Evolutionary conservation across 2,888 invertebrate species (phyloP), one percentile per base, ranked within the genome.

Genomic region (Troides aeacus): DNA sequence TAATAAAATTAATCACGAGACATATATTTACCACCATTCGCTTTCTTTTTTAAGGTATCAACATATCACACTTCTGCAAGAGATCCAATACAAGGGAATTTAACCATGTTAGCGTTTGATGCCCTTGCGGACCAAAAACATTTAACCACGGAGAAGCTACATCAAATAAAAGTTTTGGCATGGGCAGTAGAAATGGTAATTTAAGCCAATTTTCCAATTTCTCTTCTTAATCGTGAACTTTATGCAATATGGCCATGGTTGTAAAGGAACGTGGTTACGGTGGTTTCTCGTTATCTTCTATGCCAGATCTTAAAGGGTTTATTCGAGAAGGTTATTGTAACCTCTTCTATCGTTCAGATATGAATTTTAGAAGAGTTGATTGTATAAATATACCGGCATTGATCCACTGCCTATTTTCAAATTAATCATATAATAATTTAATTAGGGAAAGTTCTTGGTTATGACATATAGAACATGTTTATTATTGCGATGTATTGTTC

Each of bases 181-280:
- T 68, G 68, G 68, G 68, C 68, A 2, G 17, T 63, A 7, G 68
- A 68, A 68, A 63, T 68, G 63, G 68, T 68, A 36, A 23, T 56
- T 17, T 18, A 18, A 7, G 18, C 18, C 24, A 24, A 30, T 30
- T 62, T 46, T 18, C 12, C 21, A 3, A 42, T 12, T 39, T 4
- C 30, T 39, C 17, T 39, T 36, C 23, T 58, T 21, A 21, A 58
- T 23, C n/a, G 3, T 53, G 17, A 5, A 21, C 6, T 56, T 1
- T 18, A 56, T 2, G 21, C 5, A 21, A 3, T n/a, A n/a, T 21
- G 21, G n/a, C n/a, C 5, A n/a, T 21, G 7, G 8, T 3, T n/a
- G n/a, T 5, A 18, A 56, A 56, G 1, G 56, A 56, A n/a, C 18
- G n/a, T 10, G 0, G 21, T 21, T 21, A 0, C 21, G 21, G 21